Conservation (phyloP, 2,113 vertebrate species). For the Arvicanthis niloticus region DNA sequence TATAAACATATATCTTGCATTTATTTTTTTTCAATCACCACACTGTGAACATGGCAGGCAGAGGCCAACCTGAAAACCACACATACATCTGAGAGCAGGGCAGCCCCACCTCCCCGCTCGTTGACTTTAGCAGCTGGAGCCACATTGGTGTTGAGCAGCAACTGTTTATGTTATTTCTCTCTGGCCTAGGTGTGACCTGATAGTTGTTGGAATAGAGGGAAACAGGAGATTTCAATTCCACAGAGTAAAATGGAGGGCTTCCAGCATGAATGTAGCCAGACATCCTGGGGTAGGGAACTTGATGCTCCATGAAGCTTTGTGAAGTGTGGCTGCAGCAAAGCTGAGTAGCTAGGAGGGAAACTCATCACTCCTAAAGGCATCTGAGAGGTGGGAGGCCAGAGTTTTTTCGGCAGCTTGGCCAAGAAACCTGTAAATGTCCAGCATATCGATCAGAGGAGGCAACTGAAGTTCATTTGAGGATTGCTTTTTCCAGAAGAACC, state of each 20-base stretch:
- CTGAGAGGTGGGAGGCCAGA: not conserved
- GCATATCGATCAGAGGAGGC: not conserved
- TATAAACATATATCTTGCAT: not conserved
- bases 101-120: slow-evolving; percentile 4
- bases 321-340: not conserved
- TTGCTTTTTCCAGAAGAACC: not conserved
- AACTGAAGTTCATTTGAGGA: not conserved
- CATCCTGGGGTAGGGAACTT: slow-evolving; percentile 47
- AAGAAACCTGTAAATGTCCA: not conserved
- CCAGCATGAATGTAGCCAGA: slow-evolving; percentile 31
- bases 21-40: not conserved
- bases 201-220: slow-evolving; percentile 55
- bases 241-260: slow-evolving; percentile 7
- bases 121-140: not conserved
- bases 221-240: slow-evolving; percentile 54
- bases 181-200: slow-evolving; percentile 43
- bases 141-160: not conserved
- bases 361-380: slow-evolving; percentile 15
- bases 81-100: not conserved
- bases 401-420: not conserved
- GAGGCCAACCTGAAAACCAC: not conserved
- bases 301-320: slow-evolving; percentile 63
- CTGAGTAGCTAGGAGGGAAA: slow-evolving; percentile 25
- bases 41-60: not conserved
- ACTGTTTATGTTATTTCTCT: slow-evolving; percentile 53